A percentile compares a stretch with the other conserved stretches of the same genome.
Conservation (phyloP, 2,113 vertebrate genomes). For the Platichthys stellatus region DNA sequence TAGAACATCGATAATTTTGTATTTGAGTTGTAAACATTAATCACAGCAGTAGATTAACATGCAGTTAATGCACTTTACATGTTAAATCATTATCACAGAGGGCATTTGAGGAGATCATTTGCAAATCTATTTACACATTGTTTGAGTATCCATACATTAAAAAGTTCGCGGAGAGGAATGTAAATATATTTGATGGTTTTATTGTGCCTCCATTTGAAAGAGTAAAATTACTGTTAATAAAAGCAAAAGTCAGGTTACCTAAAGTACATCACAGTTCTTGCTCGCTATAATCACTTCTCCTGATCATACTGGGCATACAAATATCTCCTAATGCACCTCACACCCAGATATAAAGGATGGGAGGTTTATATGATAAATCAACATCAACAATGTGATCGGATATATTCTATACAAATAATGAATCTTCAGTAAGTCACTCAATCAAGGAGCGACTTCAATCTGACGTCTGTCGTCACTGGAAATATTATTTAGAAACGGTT, state of each 20-base stretch:
- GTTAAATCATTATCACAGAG: not conserved
- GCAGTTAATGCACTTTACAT: not conserved
- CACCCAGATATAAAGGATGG: too few species aligned
- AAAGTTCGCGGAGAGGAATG: not conserved
- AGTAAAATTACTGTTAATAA: too few species aligned
- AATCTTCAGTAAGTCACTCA: not conserved
- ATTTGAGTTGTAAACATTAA: not conserved
- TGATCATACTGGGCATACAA: too few species aligned
- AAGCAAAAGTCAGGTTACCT: too few species aligned
- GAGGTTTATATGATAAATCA: too few species aligned
- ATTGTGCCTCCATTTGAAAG: too few species aligned
- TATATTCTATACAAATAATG: not conserved
- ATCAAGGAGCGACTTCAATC: not conserved
- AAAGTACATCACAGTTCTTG: too few species aligned
- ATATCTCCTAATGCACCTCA: too few species aligned
- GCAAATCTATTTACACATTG: not conserved
- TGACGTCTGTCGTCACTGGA: not conserved
- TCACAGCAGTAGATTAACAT: not conserved
- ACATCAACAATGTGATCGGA: not conserved
- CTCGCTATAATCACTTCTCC: too few species aligned
- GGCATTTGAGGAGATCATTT: not conserved
- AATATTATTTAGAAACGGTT: not conserved
- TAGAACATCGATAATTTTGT: constrained; percentile 8
- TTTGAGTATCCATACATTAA: not conserved
- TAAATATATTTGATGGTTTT: too few species aligned